These are phyloP conservation scores for Emys orbicularis DNA, from an alignment of 2,797 vertebrate genomes.

Conservation along the genomic window DNA sequence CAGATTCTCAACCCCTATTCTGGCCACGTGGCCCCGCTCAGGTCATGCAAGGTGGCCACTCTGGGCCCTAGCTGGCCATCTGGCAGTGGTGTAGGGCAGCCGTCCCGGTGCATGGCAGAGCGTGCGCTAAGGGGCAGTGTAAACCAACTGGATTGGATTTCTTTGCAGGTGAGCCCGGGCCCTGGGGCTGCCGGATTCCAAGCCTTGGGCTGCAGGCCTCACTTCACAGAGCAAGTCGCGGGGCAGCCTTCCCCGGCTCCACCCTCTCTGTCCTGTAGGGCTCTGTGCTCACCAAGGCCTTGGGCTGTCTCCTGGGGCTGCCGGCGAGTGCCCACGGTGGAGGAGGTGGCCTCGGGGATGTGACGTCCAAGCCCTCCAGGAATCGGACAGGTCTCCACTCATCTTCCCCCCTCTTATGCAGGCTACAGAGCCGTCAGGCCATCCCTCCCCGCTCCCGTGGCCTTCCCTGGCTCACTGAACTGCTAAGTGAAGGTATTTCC, in stretches of 20 bases:
- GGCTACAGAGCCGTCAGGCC: neutral
- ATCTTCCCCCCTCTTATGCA: neutral
- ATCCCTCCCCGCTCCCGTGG: rapidly evolving
- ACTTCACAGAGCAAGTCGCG: neutral
- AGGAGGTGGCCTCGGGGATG: neutral
- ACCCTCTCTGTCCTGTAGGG: neutral
- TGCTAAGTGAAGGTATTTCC: neutral
- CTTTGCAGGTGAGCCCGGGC: too few relatives aligned
- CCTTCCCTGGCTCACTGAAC: neutral
- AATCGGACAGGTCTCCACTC: neutral
- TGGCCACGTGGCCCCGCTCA: neutral
- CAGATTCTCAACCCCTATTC: too few relatives aligned
- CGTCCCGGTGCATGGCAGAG: neutral
- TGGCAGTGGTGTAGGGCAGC: neutral
- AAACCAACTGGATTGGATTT: neutral
- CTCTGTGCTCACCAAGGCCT: neutral
- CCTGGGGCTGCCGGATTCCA: neutral
- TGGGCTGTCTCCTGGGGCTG: rapidly evolving
- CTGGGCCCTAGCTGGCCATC: neutral
- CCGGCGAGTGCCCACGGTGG: rapidly evolving
- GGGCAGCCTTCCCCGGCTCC: rapidly evolving
- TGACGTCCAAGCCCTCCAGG: neutral
- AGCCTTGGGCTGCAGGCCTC: too few relatives aligned
- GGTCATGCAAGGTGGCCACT: neutral
- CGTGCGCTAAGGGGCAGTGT: neutral